Percentiles rank a stretch among this genome's conserved stretches.
Evolutionary conservation across 2,113 vertebrate genomes (phyloP).

Genomic region (Jaculus jaculus): DNA sequence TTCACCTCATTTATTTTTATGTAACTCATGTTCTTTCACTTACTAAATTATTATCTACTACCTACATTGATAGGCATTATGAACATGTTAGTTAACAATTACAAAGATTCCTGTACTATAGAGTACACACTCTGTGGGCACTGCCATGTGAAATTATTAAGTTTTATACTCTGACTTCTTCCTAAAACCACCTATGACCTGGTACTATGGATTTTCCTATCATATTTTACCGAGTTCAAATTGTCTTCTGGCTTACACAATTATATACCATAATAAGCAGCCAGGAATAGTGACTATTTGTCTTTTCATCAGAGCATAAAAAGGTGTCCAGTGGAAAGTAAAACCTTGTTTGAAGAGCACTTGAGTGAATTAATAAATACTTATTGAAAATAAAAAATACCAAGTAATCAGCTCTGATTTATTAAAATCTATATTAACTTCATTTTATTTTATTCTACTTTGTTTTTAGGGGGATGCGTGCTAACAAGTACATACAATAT

Average conservation of each 20-base stretch:
- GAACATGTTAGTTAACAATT: not conserved
- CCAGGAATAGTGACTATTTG: not conserved
- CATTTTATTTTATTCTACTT: no score
- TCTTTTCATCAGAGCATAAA: not conserved
- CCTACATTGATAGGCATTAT: not conserved
- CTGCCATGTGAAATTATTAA: no score
- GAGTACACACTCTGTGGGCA: no score
- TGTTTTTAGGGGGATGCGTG: no score
- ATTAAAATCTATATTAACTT: no score
- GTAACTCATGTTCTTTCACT: not conserved
- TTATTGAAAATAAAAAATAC: not conserved
- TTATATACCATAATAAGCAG: not conserved
- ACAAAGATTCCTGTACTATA: not conserved
- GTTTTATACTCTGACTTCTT: not conserved
- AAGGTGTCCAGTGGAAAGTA: not conserved
- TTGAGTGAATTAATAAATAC: not conserved
- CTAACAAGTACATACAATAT: no score
- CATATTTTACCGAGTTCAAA: not conserved
- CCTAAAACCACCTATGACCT: no score
- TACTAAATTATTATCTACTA: not conserved
- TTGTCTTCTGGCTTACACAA: not conserved
- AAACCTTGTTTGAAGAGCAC: not conserved
- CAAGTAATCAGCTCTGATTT: no score
- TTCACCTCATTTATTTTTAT: not conserved
- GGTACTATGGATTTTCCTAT: accelerated